Conservation (phyloP, 2,113 vertebrate genomes). For the Lagenorhynchus albirostris region DNA sequence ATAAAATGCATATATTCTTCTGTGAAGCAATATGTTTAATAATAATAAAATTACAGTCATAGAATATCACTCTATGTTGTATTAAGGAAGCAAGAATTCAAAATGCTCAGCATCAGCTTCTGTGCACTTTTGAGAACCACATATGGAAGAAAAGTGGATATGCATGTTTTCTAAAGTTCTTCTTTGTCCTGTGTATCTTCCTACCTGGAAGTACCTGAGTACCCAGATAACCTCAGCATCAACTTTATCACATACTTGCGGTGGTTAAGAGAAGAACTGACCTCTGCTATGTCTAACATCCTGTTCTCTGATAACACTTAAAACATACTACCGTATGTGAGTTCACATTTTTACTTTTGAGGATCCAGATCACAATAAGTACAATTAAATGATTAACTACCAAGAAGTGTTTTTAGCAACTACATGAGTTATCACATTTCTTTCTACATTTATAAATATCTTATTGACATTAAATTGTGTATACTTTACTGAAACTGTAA, state of each 20-base stretch:
- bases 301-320: neutral
- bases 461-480: neutral
- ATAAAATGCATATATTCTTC: neutral
- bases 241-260: neutral
- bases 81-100: neutral
- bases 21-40: neutral
- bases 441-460: neutral
- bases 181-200: neutral
- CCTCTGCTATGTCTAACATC: neutral
- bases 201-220: neutral
- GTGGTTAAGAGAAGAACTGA: neutral
- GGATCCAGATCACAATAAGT: neutral
- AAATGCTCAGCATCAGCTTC: neutral
- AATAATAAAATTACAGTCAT: neutral
- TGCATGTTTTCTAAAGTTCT: neutral
- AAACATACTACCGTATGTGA: neutral
- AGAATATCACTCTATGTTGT: neutral
- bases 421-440: neutral
- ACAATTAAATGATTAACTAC: neutral
- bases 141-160: neutral
- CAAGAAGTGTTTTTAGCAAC: neutral
- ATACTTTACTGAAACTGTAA: neutral
- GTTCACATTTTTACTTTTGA: conserved; percentile 1
- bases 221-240: neutral
- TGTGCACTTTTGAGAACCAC: neutral